phyloP scores from a whole-genome alignment of 1,140 invertebrate species.

The Bombyx mandarina region DNA sequence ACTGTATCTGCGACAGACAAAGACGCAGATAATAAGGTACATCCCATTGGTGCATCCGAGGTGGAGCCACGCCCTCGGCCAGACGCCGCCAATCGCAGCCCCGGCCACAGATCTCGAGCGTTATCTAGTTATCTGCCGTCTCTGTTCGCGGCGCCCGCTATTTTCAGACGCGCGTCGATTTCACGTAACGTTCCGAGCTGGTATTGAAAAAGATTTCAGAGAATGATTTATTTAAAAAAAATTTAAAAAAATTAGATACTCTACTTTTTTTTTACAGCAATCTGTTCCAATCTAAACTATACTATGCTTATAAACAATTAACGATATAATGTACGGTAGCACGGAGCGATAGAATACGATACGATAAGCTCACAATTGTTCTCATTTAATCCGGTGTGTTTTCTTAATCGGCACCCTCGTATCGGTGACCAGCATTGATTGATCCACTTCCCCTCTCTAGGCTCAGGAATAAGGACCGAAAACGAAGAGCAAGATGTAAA shows the following conservation, averaged over 20 bases:
- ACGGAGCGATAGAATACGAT: conserved; percentile 17
- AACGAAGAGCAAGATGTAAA: conserved; percentile 14
- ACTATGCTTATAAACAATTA: background rate
- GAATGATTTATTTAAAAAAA: too few species aligned
- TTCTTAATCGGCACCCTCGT: conserved; percentile 30
- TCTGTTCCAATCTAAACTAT: background rate
- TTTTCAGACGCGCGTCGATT: conserved; percentile 35
- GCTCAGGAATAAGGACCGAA: conserved; percentile 1
- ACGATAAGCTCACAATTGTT: conserved; percentile 21
- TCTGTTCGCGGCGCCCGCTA: conserved; percentile 50
- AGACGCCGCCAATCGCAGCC: conserved; percentile 40
- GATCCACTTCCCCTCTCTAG: conserved; percentile 8
- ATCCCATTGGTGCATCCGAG: conserved; percentile 66
- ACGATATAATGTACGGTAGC: conserved; percentile 3
- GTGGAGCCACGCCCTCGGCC: conserved; percentile 39
- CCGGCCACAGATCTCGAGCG: conserved; percentile 53
- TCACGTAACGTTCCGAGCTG: too few species aligned
- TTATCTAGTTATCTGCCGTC: conserved; percentile 68
- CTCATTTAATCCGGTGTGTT: conserved; percentile 34
- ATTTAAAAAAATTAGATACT: too few species aligned
- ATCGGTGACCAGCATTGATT: conserved; percentile 15
- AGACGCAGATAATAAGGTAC: conserved; percentile 64
- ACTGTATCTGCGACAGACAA: conserved; percentile 58
- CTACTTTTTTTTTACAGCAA: too few species aligned
- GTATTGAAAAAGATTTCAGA: too few species aligned